Evolutionary conservation across 2,113 vertebrate genomes (phyloP), one percentile per base, ranked within the genome.

Genomic region (Ciconia stormi): DNA sequence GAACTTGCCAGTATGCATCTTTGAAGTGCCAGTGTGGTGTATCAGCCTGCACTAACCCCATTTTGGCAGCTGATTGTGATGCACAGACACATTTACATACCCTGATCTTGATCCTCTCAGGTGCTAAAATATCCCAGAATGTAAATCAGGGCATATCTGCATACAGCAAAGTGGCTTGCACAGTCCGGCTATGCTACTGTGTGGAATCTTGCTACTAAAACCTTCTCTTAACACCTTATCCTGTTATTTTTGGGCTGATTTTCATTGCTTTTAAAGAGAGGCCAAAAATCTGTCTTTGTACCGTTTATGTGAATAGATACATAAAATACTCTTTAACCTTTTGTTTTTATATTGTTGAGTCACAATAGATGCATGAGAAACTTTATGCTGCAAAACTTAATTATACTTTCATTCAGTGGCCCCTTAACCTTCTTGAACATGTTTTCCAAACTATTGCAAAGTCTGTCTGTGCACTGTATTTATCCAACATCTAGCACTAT

Each of bases 401-500:
- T 87, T 82, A 29, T 36, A 16, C 29, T 93, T 91, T 50, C 2
- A 27, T 63, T 84, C 49, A n/a, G 36, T 62, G 27, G 12, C 23
- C 32, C 27, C 21, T 66, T 82, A 66, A 53, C 29, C 49, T 93
- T 56, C 34, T 44, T 61, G 40, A 87, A 46, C 21, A 2, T 32
- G 12, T 52, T 89, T 89, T 78, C 79, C 42, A 58, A 94, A 63
- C 29, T 74, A 5, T 47, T 55, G 16, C 47, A 27, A 19, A 61
- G 16, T 66, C 56, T 70, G 11, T 59, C 50, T 83, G 34, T 80
- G 53, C 29, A 16, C 12, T 90, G 30, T 38, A 36, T 59, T 85
- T 83, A 32, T 81, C 53, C 18, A 69, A 6, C 0, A 0, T 49
- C 53, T 80, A 49, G 19, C 49, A 66, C 1, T 3, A 21, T 8